These are phyloP conservation scores for Caradrina kadenii DNA, from an alignment of 2,888 invertebrate species.

Conservation along the genomic window DNA sequence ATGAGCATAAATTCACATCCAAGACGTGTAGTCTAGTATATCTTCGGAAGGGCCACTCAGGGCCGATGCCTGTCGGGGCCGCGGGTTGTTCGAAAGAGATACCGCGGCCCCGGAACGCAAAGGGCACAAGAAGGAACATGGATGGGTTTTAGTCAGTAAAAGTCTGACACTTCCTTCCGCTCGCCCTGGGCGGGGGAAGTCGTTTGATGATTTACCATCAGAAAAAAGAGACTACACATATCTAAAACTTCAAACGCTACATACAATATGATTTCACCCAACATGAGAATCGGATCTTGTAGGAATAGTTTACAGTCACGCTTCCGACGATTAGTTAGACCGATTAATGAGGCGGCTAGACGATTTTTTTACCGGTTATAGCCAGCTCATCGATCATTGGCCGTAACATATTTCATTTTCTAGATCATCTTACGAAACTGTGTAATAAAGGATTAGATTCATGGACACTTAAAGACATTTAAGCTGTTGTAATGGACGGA, in stretches of 20 bases:
- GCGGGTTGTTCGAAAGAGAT: no score
- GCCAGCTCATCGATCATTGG: conserved; percentile 4
- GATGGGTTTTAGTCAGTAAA: no score
- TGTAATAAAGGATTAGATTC: conserved; percentile 29
- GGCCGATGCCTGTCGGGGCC: no score
- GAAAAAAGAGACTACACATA: no score
- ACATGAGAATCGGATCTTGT: not conserved
- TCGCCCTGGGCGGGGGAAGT: no score
- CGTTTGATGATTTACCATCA: no score
- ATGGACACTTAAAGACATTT: conserved; percentile 14
- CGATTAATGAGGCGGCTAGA: conserved; percentile 5
- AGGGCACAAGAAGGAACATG: no score
- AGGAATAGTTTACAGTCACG: conserved; percentile 6
- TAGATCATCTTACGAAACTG: conserved; percentile 18
- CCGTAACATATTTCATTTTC: conserved; percentile 22
- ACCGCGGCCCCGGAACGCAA: no score
- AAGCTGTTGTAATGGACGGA: conserved; percentile 24
- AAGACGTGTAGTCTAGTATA: no score
- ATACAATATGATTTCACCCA: not conserved
- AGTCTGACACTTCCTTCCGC: no score
- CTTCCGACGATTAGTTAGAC: conserved; percentile 16
- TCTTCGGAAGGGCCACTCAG: no score
- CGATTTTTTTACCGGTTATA: conserved; percentile 25
- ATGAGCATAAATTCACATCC: no score
- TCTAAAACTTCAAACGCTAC: not conserved